Evolutionary conservation across 2,113 vertebrate species (phyloP), one percentile per base, ranked within the genome.

Genomic region (Calidris pugnax): DNA sequence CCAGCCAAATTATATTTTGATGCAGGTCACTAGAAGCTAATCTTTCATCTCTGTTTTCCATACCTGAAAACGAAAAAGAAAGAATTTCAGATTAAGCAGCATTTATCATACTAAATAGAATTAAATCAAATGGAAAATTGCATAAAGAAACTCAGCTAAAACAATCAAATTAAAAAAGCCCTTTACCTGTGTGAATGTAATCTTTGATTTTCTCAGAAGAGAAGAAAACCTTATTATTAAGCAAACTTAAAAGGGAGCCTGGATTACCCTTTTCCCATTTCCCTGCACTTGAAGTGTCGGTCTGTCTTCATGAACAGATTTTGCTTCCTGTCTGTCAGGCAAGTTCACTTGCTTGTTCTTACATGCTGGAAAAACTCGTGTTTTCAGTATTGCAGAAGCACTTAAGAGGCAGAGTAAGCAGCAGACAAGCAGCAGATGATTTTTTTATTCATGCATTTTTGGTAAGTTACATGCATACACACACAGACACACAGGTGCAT

Each of bases 11-110:
- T 92, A 66, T 77, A 74, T 93, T 94, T 88, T 93, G 95, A 96
- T 79, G 85, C 87, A 93, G 92, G 93, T 92, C 87, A 85, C 87
- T 69, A 96, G 96, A 76, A 94, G 72, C 88, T 96, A 86, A 93
- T 95, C 96, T 95, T 93, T 96, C 95, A 96, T 93, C 96, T 94
- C 82, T 93, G 56, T 43, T 93, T 96, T 93, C 85, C 59, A 77
- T 48, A 96, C 12, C 39, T 71, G 85, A 71, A 80, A 93, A 90
- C 0, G 4, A 71, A 87, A 47, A 85, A 67, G 84, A 68, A 87
- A 51, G 11, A 43, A 59, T 33, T 95, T 90, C 55, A 84, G 87
- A 80, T 86, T 88, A 90, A 90, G 80, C 60, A 32, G 90, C 72
- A 74, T 92, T 96, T 90, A 86, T 90, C 93, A 90, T 85, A 90